Evolutionary conservation across 2,888 invertebrate species (phyloP), one percentile per base, ranked within the genome.

Genomic region (Gibbula magus): DNA sequence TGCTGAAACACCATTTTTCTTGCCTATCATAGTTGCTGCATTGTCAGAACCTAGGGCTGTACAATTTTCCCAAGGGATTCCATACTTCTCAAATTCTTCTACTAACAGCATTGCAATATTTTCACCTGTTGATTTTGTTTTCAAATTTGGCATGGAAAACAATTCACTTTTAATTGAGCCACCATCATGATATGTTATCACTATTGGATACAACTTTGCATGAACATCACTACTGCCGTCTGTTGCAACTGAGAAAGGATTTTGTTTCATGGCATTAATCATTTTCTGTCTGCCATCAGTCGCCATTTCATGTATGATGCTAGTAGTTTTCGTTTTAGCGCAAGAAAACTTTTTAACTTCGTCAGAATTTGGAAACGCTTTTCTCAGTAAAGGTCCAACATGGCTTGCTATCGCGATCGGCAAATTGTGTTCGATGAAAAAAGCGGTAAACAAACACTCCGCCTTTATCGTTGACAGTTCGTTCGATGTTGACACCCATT

Each of bases 361-460:
- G 13, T 75, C 75, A 8, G 53, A 75, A n/a, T 52, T 75, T 16
- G 75, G 75, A 18, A 75, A 75, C 20, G 75, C 75, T 75, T 22
- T 32, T 52, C 29, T 22, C 53, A 51, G n/a, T 22, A 52, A 52
- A n/a, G n/a, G 67, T 18, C 25, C 67, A 25, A 67, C 29, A 32
- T 67, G 67, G 25, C 29, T 32, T 22, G 35, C 75, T 75, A 18
- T 39, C 22, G 22, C 10, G 18, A 22, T 22, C n/a, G 53, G 75
- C n/a, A 52, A 25, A 18, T 75, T 75, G 53, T 51, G 51, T 32
- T 32, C 51, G 16, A 75, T 16, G 39, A 51, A 52, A 39, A 13
- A 75, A 75, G 22, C 29, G 53, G 67, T 67, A 25, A 67, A 67
- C 22, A 67, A 25, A 67, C 67, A 67, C 25, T 67, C 67, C 25